A percentile compares a stretch with the other conserved stretches of the same genome.
Evolutionary conservation across 2,888 invertebrate genomes (phyloP).

Genomic region (Caenorhabditis sp.): DNA sequence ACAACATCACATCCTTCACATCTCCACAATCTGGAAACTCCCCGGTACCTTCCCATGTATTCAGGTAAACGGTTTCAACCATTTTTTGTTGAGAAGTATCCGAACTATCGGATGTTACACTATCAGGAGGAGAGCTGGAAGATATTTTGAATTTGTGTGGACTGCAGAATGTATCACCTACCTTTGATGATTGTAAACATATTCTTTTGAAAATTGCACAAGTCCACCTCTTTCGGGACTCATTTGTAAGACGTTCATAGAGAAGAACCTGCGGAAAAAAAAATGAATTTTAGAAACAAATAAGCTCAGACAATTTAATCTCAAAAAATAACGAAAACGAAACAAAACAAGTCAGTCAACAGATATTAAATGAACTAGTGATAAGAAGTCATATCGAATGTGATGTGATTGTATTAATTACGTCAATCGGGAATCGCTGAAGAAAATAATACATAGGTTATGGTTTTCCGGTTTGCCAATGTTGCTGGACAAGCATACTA

Average conservation of each 20-base stretch:
- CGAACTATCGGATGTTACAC: background rate
- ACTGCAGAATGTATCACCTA: too few species aligned
- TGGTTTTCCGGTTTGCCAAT: background rate
- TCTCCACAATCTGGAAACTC: background rate
- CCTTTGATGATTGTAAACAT: background rate
- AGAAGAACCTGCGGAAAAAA: background rate
- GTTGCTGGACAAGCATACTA: too few species aligned
- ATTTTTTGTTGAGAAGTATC: background rate
- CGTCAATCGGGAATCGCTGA: background rate
- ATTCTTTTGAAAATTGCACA: background rate
- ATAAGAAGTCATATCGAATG: too few species aligned
- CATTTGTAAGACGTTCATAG: background rate
- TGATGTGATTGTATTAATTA: background rate
- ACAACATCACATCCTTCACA: background rate
- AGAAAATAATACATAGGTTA: background rate
- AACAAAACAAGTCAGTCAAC: background rate
- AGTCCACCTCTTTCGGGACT: background rate
- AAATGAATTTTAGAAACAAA: too few species aligned
- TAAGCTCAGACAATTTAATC: background rate
- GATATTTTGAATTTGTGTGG: too few species aligned
- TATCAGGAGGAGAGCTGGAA: background rate
- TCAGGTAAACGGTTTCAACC: background rate
- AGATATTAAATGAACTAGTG: too few species aligned
- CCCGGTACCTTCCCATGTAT: background rate
- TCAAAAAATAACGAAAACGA: background rate